Evolutionary conservation across 2,888 invertebrate genomes (phyloP).

Genomic region (Hirtodrosophila confusa): DNA sequence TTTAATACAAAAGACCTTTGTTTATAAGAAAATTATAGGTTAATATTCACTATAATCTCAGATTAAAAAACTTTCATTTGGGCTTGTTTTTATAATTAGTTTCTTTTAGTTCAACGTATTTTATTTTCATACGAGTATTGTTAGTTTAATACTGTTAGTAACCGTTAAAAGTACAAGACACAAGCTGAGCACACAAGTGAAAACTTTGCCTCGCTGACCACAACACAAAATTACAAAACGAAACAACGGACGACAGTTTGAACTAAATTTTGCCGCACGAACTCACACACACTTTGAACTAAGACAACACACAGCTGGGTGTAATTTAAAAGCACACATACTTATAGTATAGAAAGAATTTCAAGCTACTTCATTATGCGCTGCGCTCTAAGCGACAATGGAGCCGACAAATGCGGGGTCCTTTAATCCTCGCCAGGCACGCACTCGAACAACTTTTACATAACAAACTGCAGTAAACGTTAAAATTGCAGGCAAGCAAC

Average conservation of each 20-base stretch:
- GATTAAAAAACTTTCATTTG: no score
- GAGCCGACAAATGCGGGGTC: conserved; percentile 36
- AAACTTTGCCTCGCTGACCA: conserved; percentile 41
- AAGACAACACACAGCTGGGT: conserved; percentile 21
- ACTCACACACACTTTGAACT: conserved; percentile 20
- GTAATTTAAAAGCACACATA: conserved; percentile 45
- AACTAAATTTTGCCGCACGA: conserved; percentile 51
- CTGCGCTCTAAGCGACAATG: conserved; percentile 30
- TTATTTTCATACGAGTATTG: conserved; percentile 6
- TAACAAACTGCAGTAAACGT: conserved; percentile 67
- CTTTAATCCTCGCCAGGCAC: conserved; percentile 51
- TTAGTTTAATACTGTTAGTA: background rate
- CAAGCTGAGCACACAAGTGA: conserved; percentile 27
- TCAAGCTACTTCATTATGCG: conserved; percentile 64
- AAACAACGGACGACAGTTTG: conserved; percentile 41
- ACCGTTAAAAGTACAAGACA: conserved; percentile 19
- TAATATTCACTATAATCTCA: no score
- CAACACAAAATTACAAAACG: conserved; percentile 47
- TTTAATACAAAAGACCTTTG: no score
- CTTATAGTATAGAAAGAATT: conserved; percentile 25
- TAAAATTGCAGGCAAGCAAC: conserved; percentile 49
- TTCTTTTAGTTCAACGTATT: background rate
- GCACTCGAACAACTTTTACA: conserved; percentile 66
- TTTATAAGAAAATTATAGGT: no score
- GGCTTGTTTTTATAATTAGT: no score